Evolutionary conservation across 1,140 invertebrate species (phyloP), one percentile per base, ranked within the genome.

Genomic region (Metaphire vulgaris): DNA sequence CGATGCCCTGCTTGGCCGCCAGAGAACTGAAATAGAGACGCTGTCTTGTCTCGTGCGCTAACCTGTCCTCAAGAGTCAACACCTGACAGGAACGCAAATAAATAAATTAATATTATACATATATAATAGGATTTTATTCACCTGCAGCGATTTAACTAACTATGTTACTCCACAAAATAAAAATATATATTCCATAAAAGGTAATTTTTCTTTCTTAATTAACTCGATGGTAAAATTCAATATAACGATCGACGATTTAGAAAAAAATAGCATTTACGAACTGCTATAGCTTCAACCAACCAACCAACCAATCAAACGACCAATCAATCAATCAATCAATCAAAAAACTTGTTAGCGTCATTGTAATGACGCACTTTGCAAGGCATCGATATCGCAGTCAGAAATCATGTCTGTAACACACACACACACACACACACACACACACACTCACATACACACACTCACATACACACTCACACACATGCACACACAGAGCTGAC

Each of bases 241-340:
- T n/a, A n/a, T 56, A 56, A 21, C 21, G 41, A 12, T 56, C 21
- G 21, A 56, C 41, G 41, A 56, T 56, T 56, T 21, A 56, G 6
- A 56, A 56, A 56, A 56, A 56, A 56, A 56, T 56, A 21, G 21
- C 41, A n/a, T n/a, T n/a, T n/a, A n/a, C n/a, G n/a, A n/a, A n/a
- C n/a, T n/a, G n/a, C n/a, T n/a, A n/a, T 56, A 56, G 41, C 41
- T 56, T 56, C 41, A 21, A n/a, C n/a, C n/a, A n/a, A 56, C 41
- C 41, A 56, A 56, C 41, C 41, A 6, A n/a, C n/a, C n/a, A n/a
- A 12, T 56, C 41, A 56, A 56, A 12, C 41, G 21, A 56, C 21
- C 41, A 56, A 56, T 56, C 41, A 56, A 56, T 56, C 41, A 56
- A 56, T 56, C 41, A 56, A 56, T 56, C 41, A 56, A 56, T 56